phyloP scores from a whole-genome alignment of 2,888 invertebrate genomes.

The Amphimallon solstitiale region DNA sequence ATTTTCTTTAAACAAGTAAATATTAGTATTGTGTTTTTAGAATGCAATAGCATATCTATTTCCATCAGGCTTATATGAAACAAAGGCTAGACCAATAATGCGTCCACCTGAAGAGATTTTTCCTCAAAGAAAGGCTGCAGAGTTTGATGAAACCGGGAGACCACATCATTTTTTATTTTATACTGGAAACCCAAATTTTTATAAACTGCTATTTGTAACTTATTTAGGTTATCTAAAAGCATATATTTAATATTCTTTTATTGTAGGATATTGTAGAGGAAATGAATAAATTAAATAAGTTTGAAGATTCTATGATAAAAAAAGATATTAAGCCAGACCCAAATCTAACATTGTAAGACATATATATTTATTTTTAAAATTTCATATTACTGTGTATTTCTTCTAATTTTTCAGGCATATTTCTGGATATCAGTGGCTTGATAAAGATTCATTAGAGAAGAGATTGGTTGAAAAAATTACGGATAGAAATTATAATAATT shows the following conservation, averaged over 20 bases:
- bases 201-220: slow-evolving; percentile 82
- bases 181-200: slow-evolving; percentile 88
- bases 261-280: slow-evolving; percentile 75
- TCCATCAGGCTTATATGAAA: slow-evolving; percentile 91
- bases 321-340: slow-evolving; percentile 72
- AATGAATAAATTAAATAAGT: slow-evolving; percentile 72
- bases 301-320: slow-evolving; percentile 76
- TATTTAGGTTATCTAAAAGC: slow-evolving; percentile 1
- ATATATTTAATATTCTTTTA: slow-evolving; percentile 12
- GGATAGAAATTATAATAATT: slow-evolving; percentile 78
- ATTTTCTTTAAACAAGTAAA: not conserved
- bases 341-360: slow-evolving; percentile 68
- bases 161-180: slow-evolving; percentile 94
- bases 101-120: slow-evolving; percentile 89
- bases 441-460: slow-evolving; percentile 73
- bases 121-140: slow-evolving; percentile 84
- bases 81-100: slow-evolving; percentile 88
- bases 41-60: slow-evolving; percentile 93
- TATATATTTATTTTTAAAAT: slow-evolving; percentile 21
- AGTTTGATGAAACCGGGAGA: slow-evolving; percentile 90
- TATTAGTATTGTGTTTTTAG: slow-evolving; percentile 63
- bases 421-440: slow-evolving; percentile 72
- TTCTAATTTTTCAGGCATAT: slow-evolving; percentile 64
- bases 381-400: not conserved
- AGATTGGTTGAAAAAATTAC: slow-evolving; percentile 73